Evolutionary conservation across 1,140 invertebrate genomes (phyloP).

Genomic region (Heliconius hewitsoni): DNA sequence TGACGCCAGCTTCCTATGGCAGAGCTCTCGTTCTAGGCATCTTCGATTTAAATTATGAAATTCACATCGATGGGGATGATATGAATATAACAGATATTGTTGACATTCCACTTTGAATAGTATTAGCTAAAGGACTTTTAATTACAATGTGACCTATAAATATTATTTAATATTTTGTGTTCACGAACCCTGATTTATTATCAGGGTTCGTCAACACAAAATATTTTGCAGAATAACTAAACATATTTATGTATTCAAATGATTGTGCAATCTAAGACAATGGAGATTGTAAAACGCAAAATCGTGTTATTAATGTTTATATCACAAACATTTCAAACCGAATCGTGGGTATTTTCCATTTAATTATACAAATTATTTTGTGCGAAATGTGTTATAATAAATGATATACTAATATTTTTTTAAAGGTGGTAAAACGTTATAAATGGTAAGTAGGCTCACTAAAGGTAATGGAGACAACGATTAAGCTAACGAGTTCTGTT

Average conservation of each 20-base stretch:
- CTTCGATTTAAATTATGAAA: constrained; percentile 62
- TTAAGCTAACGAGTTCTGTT: constrained; percentile 24
- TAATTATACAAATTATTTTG: not conserved
- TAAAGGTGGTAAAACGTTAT: not conserved
- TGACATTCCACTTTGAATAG: constrained; percentile 2
- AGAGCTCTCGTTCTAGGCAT: constrained; percentile 26
- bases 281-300: too few relatives aligned
- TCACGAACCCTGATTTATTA: not conserved
- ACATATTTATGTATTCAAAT: not conserved
- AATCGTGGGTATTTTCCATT: not conserved
- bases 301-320: too few relatives aligned
- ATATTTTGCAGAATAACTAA: not conserved
- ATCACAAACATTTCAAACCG: too few relatives aligned
- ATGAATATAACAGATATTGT: not conserved
- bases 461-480: constrained; percentile 23
- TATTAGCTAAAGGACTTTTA: not conserved
- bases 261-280: too few relatives aligned
- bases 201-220: not conserved
- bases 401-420: not conserved
- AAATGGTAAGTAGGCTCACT: constrained; percentile 11
- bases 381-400: not conserved
- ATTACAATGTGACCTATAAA: not conserved
- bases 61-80: constrained; percentile 26
- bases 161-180: not conserved
- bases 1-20: constrained; percentile 73